Evolutionary conservation across 2,888 invertebrate genomes (phyloP), one percentile per base, ranked within the genome.

Genomic region (Horisme vitalbata): DNA sequence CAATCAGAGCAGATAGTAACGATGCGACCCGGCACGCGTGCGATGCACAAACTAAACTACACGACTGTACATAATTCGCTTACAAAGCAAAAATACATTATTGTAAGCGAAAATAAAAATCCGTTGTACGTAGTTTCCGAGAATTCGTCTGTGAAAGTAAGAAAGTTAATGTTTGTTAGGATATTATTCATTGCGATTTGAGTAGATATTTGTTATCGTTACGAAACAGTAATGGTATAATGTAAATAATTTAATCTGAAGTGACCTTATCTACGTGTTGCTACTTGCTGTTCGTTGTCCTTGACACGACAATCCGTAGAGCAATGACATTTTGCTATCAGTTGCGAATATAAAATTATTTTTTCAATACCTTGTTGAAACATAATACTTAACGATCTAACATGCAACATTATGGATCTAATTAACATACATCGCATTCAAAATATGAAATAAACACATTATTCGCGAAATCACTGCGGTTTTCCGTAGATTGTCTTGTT

Each of bases 291-390:
- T 15, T 24, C 14, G 8, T 4, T 37, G 45, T 39, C 45, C 52
- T 50, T 57, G 57, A 47, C 49, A 45, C 14, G 34, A 10, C 41
- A 24, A 26, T 30, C 26, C 11, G 12, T 24, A 28, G 36, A 39
- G 11, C 35, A 39, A 33, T 43, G 44, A 41, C 36, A 41, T 45
- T 8, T 9, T 37, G 44, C 23, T 41, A 38, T 47, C 30, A 33
- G 32, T 34, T 27, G 15, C 41, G 36, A 32, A 32, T 43, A 39
- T n/a, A 10, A 20, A 30, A 10, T 33, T 43, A 18, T n/a, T 30
- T 33, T 38, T 26, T 12, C 9, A 5, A 18, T 18, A 18, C 4
- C 4, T 1, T 5, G 18, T 4, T 18, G 5, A 18, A 18, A 18
- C 1, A 5, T 18, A 4, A 2, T 6, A 15, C 5, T 15, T 15